phyloP scores from a whole-genome alignment of 2,797 vertebrate species.

The Pangasius mekongensis region DNA sequence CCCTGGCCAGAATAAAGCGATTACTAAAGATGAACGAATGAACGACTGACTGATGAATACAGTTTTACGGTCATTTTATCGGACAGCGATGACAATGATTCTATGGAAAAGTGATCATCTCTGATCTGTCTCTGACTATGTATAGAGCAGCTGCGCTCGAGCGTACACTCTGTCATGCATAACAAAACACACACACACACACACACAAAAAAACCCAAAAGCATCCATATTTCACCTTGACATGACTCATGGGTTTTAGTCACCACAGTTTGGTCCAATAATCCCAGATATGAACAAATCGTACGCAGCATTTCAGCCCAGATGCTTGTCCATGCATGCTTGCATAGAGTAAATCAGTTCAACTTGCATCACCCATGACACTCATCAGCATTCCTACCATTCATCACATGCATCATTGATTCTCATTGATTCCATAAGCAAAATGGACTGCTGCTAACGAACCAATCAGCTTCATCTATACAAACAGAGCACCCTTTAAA shows the following conservation, averaged over 20 bases:
- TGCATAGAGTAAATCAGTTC: background rate
- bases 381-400: constrained; percentile 20
- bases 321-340: background rate
- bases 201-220: background rate
- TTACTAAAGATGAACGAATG: background rate
- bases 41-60: too few relatives aligned
- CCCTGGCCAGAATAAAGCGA: background rate
- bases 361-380: constrained; percentile 4
- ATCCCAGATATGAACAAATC: background rate
- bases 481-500: background rate
- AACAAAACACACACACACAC: constrained; percentile 1
- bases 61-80: background rate
- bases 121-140: background rate
- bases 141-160: background rate
- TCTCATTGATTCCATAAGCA: background rate
- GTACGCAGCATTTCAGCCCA: background rate
- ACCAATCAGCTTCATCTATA: background rate
- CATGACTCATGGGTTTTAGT: background rate
- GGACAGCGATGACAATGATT: background rate
- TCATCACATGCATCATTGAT: constrained; percentile 10
- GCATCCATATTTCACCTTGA: background rate
- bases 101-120: background rate
- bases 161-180: background rate
- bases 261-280: background rate
- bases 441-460: background rate